phyloP scores from a whole-genome alignment of 1,140 invertebrate species.

The Bombus confusus region DNA sequence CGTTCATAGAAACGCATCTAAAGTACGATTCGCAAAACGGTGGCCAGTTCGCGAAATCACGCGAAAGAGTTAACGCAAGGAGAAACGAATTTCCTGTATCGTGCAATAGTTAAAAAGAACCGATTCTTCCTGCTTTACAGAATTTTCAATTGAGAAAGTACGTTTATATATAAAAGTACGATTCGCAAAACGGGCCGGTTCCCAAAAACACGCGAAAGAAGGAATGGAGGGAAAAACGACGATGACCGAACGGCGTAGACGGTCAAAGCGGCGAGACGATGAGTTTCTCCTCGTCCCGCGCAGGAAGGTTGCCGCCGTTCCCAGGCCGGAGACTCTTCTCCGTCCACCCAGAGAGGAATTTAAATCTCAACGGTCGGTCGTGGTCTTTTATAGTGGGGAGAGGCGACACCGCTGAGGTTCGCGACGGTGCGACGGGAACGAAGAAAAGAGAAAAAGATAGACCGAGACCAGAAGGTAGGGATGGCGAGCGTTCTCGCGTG shows the following conservation, averaged over 20 bases:
- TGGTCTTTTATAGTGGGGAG: conserved; percentile 61
- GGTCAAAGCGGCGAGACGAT: conserved; percentile 46
- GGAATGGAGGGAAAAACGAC: conserved; percentile 1
- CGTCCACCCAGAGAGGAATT: conserved; percentile 73
- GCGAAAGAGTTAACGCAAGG: background rate
- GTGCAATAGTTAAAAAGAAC: background rate
- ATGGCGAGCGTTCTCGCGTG: background rate
- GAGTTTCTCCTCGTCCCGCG: conserved; percentile 32
- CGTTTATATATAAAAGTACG: background rate
- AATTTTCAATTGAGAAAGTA: background rate
- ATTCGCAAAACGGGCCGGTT: background rate
- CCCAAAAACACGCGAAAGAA: background rate
- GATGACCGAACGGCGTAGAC: background rate
- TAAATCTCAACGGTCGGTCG: conserved; percentile 79
- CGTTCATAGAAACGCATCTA: too few species aligned
- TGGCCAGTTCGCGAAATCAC: background rate
- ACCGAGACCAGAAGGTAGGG: conserved; percentile 2
- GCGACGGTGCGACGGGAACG: conserved; percentile 29
- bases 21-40: background rate
- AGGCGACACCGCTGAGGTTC: conserved; percentile 45
- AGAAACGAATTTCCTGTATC: background rate
- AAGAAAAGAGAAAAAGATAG: background rate
- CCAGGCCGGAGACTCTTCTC: conserved; percentile 64
- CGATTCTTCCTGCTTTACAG: background rate
- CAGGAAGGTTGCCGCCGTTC: conserved; percentile 60